phyloP scores from a whole-genome alignment of 2,113 vertebrate species.

The Stegastes partitus region DNA sequence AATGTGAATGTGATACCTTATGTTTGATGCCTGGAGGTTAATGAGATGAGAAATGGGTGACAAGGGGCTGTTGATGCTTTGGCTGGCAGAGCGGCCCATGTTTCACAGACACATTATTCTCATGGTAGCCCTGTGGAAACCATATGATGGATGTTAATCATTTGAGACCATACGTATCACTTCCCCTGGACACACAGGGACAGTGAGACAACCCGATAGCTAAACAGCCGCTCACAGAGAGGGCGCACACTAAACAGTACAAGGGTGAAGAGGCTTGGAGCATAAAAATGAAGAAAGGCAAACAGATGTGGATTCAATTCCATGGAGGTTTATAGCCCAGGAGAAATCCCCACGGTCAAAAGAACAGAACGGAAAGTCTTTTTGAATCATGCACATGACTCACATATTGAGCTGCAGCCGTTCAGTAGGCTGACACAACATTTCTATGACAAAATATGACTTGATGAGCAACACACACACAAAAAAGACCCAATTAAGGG shows the following conservation, averaged over 20 bases:
- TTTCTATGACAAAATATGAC: conserved; percentile 7
- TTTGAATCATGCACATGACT: conserved; percentile 38
- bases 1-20: conserved; percentile 36
- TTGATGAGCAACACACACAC: background rate
- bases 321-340: conserved; percentile 39
- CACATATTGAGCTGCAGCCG: conserved; percentile 7
- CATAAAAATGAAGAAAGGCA: background rate
- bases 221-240: conserved; percentile 2
- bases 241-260: background rate
- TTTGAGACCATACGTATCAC: conserved; percentile 11
- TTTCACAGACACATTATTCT: conserved; percentile 37
- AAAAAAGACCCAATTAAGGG: background rate
- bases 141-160: conserved; percentile 36
- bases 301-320: conserved; percentile 51
- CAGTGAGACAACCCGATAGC: background rate
- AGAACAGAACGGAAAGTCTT: conserved; percentile 29
- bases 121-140: conserved; percentile 12
- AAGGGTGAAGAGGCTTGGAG: conserved; percentile 11
- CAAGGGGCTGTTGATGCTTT: conserved; percentile 20
- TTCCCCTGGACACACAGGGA: conserved; percentile 11
- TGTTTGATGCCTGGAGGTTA: conserved; percentile 31
- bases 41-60: conserved; percentile 38
- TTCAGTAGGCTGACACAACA: background rate
- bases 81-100: conserved; percentile 10
- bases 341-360: conserved; percentile 21